phyloP scores from a whole-genome alignment of 2,888 invertebrate genomes.

The Nebria salina region DNA sequence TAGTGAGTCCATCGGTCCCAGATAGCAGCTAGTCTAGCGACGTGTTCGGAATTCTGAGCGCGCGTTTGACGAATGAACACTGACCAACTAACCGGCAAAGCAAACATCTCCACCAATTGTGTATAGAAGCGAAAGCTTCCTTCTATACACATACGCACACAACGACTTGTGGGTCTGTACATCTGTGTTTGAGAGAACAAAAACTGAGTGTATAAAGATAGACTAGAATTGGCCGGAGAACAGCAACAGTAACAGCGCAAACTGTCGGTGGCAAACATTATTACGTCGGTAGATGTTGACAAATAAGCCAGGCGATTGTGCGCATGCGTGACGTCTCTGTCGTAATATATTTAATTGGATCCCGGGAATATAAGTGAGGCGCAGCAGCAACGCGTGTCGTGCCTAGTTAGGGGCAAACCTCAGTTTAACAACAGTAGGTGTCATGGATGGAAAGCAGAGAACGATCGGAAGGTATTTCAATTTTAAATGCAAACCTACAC shows the following conservation, averaged over 20 bases:
- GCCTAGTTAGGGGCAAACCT: constrained; percentile 8
- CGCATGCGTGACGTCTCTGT: constrained; percentile 16
- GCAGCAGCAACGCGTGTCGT: background rate
- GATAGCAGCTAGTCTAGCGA: background rate
- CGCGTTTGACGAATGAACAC: constrained; percentile 31
- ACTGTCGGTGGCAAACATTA: constrained; percentile 14
- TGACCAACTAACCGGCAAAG: constrained; percentile 43
- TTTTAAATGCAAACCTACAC: constrained; percentile 38
- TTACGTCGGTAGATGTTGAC: constrained; percentile 22
- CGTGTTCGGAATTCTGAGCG: constrained; percentile 32
- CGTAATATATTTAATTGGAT: constrained; percentile 38
- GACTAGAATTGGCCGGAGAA: background rate
- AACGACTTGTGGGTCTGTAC: background rate
- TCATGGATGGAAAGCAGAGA: background rate
- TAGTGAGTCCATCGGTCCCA: constrained; percentile 29
- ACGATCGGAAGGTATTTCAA: constrained; percentile 31
- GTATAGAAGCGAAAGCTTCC: constrained; percentile 16
- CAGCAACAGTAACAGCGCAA: constrained; percentile 5
- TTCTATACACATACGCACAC: background rate
- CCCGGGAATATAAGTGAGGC: constrained; percentile 26
- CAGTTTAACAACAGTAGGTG: constrained; percentile 4
- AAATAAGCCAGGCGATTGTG: constrained; percentile 8
- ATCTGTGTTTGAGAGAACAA: constrained; percentile 9
- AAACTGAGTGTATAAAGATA: constrained; percentile 11
- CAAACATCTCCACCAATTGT: constrained; percentile 33